Base-by-base conservation (phyloP, 2,113 vertebrate genomes). In the Pelusios castaneus region DNA sequence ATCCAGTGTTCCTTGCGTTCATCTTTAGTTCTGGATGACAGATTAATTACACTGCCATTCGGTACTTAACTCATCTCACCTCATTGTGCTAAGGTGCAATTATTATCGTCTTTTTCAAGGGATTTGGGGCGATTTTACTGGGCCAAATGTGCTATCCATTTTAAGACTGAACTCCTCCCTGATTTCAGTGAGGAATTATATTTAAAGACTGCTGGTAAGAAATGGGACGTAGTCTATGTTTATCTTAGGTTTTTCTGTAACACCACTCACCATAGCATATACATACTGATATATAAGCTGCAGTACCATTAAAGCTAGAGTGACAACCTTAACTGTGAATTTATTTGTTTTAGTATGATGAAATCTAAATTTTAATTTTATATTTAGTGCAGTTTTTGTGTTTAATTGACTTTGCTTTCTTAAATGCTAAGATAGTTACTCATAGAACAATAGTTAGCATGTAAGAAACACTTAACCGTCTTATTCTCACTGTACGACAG, bases 341-440 rank as follows among this genome's bases (percentile, higher is more conserved):
- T 7, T 21, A 7, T 86, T 88, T 58, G 92, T 93, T 96, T 92
- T 89, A 58, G 9, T 81, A 85, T 87, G 86, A 95, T 93, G 94
- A 95, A 95, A 95, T 95, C 95, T 97, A 93, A 89, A 85, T 45
- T 85, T 94, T 81, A 83, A 31, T 47, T 56, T 93, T 85, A 73
- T 94, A 92, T 78, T 98, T 92, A 90, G 96, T 87, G 91, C 82
- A 79, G 80, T 95, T 95, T 52, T 87, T 95, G 67, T 95, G 92
- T 91, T 95, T 97, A 94, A 96, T 97, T 97, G 97, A 80, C 85
- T 93, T 52, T 56, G 38, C 77, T 84, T 81, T 90, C 93, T 92
- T 29, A 85, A 97, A 96, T 89, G 83, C 73, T 54, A 55, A 49
- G 83, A 73, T 91, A 83, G 91, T 95, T 92, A 80, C 63, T 95